Evolutionary conservation across 2,113 vertebrate species (phyloP).

Genomic region (Glaucomys volans): DNA sequence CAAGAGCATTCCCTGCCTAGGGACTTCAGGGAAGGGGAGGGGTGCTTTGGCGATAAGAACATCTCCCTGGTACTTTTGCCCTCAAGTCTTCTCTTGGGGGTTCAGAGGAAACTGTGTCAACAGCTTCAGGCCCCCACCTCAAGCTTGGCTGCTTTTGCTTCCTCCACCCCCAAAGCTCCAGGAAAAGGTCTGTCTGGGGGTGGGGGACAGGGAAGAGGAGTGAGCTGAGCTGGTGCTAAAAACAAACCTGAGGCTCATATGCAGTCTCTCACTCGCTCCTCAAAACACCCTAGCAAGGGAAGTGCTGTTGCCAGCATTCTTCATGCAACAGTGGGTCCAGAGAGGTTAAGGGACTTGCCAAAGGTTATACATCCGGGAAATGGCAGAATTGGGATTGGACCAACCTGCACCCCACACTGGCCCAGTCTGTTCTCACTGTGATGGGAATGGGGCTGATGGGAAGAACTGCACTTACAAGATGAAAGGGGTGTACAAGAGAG

Average conservation of each 20-base stretch:
- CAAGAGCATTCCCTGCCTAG: no score
- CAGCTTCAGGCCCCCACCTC: constrained; percentile 14
- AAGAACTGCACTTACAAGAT: background rate
- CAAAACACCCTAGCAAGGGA: background rate
- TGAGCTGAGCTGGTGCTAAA: constrained; percentile 66
- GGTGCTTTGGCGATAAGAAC: background rate
- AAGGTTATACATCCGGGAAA: constrained; percentile 29
- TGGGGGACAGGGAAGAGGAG: constrained; percentile 52
- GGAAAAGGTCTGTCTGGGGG: constrained; percentile 75
- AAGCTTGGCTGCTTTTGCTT: constrained; percentile 15
- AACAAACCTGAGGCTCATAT: constrained; percentile 69
- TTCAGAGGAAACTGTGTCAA: constrained; percentile 60
- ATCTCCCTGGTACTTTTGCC: background rate
- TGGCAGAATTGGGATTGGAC: background rate
- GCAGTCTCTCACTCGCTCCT: constrained; percentile 60
- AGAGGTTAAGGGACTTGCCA: constrained; percentile 39
- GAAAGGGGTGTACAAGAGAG: background rate
- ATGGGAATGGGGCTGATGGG: background rate
- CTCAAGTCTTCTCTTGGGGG: background rate
- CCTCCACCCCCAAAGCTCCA: constrained; percentile 65
- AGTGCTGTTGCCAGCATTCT: background rate
- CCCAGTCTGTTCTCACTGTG: background rate
- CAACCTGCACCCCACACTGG: background rate
- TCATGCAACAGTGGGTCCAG: background rate
- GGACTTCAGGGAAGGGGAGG: background rate